Base-by-base conservation (phyloP, 2,113 vertebrate species). In the Strigops habroptila region DNA sequence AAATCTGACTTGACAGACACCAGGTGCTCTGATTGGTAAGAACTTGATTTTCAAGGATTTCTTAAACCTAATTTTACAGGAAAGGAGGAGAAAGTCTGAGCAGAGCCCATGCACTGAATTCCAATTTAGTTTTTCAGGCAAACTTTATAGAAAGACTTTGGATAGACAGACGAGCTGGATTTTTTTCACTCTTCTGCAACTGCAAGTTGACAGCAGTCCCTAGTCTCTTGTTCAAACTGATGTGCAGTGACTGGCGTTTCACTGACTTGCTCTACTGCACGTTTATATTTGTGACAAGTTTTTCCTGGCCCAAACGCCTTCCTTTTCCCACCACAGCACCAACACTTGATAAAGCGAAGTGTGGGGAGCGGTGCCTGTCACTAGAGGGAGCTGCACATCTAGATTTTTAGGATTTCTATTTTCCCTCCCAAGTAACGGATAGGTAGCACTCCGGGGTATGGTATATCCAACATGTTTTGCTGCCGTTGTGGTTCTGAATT, bases 371-470 rank as follows among this genome's bases (percentile, higher is more conserved):
- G 57, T 4, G 31, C 4, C 22, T 53, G 77, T 57, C 96, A 69
- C 96, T 59, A 96, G 96, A 96, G 96, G 90, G 95, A 71, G 53
- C 55, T 57, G 57, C 65, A 37, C 8, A 86, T 33, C 74, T 28
- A 86, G 44, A 11, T 8, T 74, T 68, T 24, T 4, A 3, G 25
- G n/a, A 1, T 12, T 5, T 10, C n/a, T 15, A 23, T 39, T 17
- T 10, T 53, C 14, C 14, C 18, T 25, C 43, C 30, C 0, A 28
- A 33, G 59, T 14, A 49, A 2, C 18, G 2, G 35, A 1, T 1
- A 0, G 12, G 21, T 3, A 41, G 35, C 27, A 0, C 17, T 6
- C 3, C 0, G 6, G 6, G 2, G 10, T 24, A 69, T 0, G 0
- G 7, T 4, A 18, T 4, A 3, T 8, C 14, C 7, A 13, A 12